Evolutionary conservation across 1,140 invertebrate genomes (phyloP).

Genomic region (Papilio glaucus): DNA sequence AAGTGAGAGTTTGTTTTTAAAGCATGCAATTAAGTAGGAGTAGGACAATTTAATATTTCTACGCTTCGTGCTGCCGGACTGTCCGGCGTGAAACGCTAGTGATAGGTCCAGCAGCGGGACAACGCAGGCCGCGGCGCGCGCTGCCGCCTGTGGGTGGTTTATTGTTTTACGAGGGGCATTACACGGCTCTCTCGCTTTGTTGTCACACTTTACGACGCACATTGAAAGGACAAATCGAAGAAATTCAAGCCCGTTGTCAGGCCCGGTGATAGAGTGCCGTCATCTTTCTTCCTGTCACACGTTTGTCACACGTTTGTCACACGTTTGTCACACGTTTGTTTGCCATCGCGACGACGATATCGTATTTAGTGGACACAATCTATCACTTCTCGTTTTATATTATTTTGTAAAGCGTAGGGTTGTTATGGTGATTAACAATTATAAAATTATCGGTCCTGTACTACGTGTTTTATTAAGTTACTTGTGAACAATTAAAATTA

Average conservation of each 20-base stretch:
- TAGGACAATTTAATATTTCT: neutral
- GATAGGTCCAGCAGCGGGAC: neutral
- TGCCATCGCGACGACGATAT: neutral
- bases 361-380: neutral
- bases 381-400: neutral
- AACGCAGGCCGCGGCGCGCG: constrained; percentile 10
- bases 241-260: constrained; percentile 60
- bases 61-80: neutral
- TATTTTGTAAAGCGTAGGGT: neutral
- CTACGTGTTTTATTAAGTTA: too few species aligned
- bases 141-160: constrained; percentile 66
- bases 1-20: too few species aligned
- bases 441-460: too few species aligned
- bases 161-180: constrained; percentile 65
- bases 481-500: too few species aligned
- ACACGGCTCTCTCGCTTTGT: constrained; percentile 52
- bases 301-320: too few species aligned
- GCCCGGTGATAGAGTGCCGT: constrained; percentile 57
- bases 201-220: constrained; percentile 47
- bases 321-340: too few species aligned
- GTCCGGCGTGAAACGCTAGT: neutral
- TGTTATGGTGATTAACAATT: neutral
- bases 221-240: constrained; percentile 59
- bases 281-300: constrained; percentile 67
- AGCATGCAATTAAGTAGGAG: too few species aligned